Conservation (phyloP, 2,888 invertebrate genomes). For the Scaptomyza reducta region DNA sequence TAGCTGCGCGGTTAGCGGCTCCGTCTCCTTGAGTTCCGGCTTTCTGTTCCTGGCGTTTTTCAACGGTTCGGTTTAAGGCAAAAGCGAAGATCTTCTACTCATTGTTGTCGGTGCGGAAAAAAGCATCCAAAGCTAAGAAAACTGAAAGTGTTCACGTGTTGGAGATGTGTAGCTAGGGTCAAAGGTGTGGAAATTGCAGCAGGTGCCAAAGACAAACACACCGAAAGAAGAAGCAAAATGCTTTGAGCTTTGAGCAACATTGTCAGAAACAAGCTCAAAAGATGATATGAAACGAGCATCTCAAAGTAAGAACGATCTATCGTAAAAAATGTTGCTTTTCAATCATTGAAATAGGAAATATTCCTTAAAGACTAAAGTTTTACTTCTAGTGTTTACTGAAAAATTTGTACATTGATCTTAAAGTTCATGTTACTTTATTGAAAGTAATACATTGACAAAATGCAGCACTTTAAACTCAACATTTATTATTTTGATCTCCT, state of each 20-base stretch:
- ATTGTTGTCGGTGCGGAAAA: constrained; percentile 12
- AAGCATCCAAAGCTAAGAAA: constrained; percentile 44
- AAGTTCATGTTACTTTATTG: no score
- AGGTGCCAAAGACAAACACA: constrained; percentile 36
- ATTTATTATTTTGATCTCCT: no score
- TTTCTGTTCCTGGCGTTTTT: constrained; percentile 62
- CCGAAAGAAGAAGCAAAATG: constrained; percentile 1
- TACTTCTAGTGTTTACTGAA: no score
- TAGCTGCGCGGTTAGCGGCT: constrained; percentile 42
- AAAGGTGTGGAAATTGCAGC: constrained; percentile 19
- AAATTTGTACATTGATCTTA: no score
- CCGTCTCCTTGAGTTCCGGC: constrained; percentile 38
- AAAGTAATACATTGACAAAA: no score
- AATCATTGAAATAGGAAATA: no score
- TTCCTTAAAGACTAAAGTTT: no score
- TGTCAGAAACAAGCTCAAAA: background rate
- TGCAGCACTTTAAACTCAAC: no score
- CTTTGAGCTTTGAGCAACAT: background rate
- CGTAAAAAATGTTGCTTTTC: no score
- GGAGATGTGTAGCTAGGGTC: background rate
- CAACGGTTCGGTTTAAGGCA: constrained; percentile 21
- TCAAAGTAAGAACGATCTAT: background rate
- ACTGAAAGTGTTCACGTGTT: constrained; percentile 56
- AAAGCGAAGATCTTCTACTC: constrained; percentile 14
- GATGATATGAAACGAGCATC: no score